These are phyloP conservation scores for Antheraea mylitta DNA, from an alignment of 1,140 invertebrate species.

Conservation along the genomic window DNA sequence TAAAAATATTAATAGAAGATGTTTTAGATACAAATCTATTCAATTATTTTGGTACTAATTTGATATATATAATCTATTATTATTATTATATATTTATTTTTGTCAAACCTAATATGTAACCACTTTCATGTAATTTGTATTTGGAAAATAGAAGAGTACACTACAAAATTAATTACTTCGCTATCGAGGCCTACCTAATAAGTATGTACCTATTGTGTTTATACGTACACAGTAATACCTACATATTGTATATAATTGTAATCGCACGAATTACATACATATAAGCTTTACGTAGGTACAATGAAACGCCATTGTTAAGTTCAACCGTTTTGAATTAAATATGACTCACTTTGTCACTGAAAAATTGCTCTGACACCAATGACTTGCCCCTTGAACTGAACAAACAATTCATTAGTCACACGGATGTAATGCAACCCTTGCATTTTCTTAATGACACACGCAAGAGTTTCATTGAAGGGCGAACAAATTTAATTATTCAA, in stretches of 20 bases:
- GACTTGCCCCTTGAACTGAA: conserved; percentile 36
- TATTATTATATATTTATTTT: too few relatives aligned
- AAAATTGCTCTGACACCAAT: conserved; percentile 63
- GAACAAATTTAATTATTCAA: conserved; percentile 64
- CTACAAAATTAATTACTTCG: neutral
- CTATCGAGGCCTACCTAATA: neutral
- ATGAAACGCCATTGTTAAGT: conserved; percentile 20
- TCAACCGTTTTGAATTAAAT: conserved; percentile 51
- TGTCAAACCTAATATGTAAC: too few relatives aligned
- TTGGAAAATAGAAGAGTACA: neutral
- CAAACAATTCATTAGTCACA: conserved; percentile 50
- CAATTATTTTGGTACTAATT: neutral
- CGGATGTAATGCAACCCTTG: conserved; percentile 34
- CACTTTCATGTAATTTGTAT: neutral
- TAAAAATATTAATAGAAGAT: too few relatives aligned
- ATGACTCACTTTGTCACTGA: conserved; percentile 42
- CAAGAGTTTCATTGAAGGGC: conserved; percentile 55
- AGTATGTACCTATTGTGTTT: too few relatives aligned
- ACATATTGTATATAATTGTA: too few relatives aligned
- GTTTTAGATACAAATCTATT: too few relatives aligned
- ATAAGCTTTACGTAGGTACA: too few relatives aligned
- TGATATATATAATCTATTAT: neutral
- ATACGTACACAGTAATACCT: too few relatives aligned
- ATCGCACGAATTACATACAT: too few relatives aligned
- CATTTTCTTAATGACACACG: conserved; percentile 56